These are phyloP conservation scores for Microtus ochrogaster DNA, from an alignment of 2,113 vertebrate genomes.

Conservation along the genomic window DNA sequence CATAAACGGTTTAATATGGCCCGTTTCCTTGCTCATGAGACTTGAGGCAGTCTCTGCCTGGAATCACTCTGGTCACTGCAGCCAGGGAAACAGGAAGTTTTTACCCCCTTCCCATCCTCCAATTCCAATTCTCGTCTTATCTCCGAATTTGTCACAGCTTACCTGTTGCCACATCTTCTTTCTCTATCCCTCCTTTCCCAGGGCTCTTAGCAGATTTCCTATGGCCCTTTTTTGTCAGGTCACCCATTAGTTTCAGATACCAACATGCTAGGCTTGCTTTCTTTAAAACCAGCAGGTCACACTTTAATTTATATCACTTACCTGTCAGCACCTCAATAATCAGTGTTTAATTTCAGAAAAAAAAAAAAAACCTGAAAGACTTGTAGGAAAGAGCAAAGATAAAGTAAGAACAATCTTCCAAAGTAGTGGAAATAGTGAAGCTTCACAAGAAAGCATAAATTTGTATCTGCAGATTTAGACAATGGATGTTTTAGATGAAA, in stretches of 20 bases:
- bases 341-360: background rate
- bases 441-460: background rate
- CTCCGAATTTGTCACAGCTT: background rate
- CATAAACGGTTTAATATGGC: background rate
- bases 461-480: background rate
- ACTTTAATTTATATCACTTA: background rate
- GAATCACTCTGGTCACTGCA: background rate
- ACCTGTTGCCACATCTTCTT: background rate
- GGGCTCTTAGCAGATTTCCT: background rate
- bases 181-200: background rate
- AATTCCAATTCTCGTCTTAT: background rate
- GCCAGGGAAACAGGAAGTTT: background rate
- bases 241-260: background rate
- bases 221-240: background rate
- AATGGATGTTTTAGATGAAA: background rate
- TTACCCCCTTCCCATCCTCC: background rate
- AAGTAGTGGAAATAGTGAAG: background rate
- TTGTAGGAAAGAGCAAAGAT: background rate
- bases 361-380: background rate
- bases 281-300: background rate
- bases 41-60: fast-evolving
- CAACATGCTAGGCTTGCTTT: background rate
- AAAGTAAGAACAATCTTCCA: background rate
- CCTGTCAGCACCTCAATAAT: background rate
- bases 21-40: background rate